These are phyloP conservation scores for Pantala flavescens DNA, from an alignment of 1,140 invertebrate genomes.

Conservation along the genomic window DNA sequence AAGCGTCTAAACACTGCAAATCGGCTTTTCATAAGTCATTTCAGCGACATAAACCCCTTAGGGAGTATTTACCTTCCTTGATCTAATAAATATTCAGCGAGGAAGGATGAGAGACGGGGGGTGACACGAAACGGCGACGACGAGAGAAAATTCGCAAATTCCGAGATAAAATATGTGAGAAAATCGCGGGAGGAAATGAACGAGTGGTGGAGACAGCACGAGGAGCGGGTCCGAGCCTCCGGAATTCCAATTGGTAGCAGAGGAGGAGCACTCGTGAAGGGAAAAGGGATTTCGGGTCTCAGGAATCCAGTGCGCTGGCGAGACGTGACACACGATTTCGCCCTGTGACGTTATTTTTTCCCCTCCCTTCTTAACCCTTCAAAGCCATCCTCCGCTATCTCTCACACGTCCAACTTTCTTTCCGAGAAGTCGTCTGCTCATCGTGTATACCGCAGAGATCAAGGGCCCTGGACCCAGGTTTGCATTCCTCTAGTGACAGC, in stretches of 20 bases:
- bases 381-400: neutral
- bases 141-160: too few species aligned
- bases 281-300: neutral
- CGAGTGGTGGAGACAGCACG: neutral
- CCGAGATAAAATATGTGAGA: neutral
- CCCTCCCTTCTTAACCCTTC: neutral
- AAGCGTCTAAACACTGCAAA: too few species aligned
- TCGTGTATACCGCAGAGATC: neutral
- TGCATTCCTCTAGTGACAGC: neutral
- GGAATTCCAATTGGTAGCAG: neutral
- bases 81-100: too few species aligned
- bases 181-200: neutral
- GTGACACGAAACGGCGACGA: too few species aligned
- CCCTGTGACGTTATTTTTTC: neutral
- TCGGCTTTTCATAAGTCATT: too few species aligned
- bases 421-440: neutral
- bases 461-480: neutral
- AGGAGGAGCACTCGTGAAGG: neutral
- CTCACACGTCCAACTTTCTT: neutral
- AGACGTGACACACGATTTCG: constrained; percentile 4
- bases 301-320: neutral
- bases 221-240: neutral
- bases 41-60: too few species aligned
- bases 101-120: too few species aligned
- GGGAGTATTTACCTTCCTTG: too few species aligned